These are phyloP conservation scores for Pelagia noctiluca DNA, from an alignment of 30 jellyfish, hydroid and myxozoan genomes.

Conservation along the genomic window DNA sequence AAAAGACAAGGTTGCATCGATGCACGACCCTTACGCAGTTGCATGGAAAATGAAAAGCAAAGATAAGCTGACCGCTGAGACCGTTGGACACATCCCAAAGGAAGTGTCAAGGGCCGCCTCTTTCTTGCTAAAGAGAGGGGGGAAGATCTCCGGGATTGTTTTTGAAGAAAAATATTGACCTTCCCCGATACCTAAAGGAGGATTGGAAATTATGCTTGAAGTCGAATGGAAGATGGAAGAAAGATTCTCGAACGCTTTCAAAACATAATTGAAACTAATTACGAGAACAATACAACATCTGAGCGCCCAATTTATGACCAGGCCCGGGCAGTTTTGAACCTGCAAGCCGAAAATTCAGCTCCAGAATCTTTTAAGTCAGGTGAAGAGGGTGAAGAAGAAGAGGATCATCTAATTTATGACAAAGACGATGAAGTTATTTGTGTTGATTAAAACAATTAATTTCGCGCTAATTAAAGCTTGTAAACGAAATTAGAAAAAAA, in stretches of 20 bases:
- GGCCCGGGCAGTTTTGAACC: conserved; percentile 53
- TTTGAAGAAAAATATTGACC: conserved; percentile 28
- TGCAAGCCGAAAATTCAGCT: conserved; percentile 53
- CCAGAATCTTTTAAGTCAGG: conserved; percentile 13
- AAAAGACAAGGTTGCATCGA: conserved; percentile 36
- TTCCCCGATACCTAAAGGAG: conserved; percentile 43
- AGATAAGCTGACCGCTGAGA: conserved; percentile 31
- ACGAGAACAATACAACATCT: conserved; percentile 44
- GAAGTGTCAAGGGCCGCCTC: conserved; percentile 51
- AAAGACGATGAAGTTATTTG: conserved; percentile 57
- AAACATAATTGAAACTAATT: conserved; percentile 50
- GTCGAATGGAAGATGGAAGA: conserved; percentile 24
- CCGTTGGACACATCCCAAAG: conserved; percentile 30
- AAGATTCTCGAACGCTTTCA: conserved; percentile 55
- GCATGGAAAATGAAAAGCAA: conserved; percentile 57
- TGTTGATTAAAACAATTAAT: conserved; percentile 26
- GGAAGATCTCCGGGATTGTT: conserved; percentile 26
- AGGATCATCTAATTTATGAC: conserved; percentile 56
- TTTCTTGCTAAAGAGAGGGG: conserved; percentile 8
- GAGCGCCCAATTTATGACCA: conserved; percentile 56
- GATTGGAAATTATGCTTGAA: conserved; percentile 32
- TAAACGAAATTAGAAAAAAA: conserved; percentile 4
- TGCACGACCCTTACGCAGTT: conserved; percentile 46
- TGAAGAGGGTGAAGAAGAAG: conserved; percentile 55
- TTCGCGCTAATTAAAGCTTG: conserved; percentile 17